Evolutionary conservation across 1,140 invertebrate species (phyloP), one percentile per base, ranked within the genome.

Genomic region (Nebria ingens): DNA sequence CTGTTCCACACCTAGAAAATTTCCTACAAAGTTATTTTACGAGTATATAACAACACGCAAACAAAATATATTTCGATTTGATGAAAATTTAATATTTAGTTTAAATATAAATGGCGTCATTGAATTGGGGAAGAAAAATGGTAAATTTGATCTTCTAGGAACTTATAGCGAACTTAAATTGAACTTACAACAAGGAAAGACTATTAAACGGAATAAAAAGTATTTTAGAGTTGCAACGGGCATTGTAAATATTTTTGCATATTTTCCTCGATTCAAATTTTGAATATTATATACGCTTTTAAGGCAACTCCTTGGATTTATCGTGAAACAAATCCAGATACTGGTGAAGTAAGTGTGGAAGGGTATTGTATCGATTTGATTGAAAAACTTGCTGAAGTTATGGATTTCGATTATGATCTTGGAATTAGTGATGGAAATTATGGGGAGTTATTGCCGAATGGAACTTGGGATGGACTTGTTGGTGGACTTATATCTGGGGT

Each of bases 351-450:
- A 0, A 64, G 79, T 0, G 90, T 83, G 77, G 82, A 85, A 64
- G 95, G 95, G 6, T 98, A 96, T 67, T 97, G 93, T 68, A 83
- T 97, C 6, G 93, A 97, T 65, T 81, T 98, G 1, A 81, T 94
- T 2, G 59, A 80, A 6, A 83, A 83, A 59, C 67, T 96, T 1
- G 71, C 89, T 0, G 73, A 83, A 59, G 76, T 80, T n/a, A 84
- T 95, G 76, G 78, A 89, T 38, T 97, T 97, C 62, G 87, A 91
- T 59, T 97, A 91, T 63, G 85, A 89, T 58, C 80, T 98, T 2
- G 79, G 93, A 0, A 73, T 85, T 29, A 71, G 71, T 52, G 64
- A 79, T 58, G 82, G 80, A 0, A 78, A 77, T 23, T 96, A 93
- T 71, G 95, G 95, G 0, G 69, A 73, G 23, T 81, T 83, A 64